Evolutionary conservation across 2,888 invertebrate genomes (phyloP).

Genomic region (Apamea crenata): DNA sequence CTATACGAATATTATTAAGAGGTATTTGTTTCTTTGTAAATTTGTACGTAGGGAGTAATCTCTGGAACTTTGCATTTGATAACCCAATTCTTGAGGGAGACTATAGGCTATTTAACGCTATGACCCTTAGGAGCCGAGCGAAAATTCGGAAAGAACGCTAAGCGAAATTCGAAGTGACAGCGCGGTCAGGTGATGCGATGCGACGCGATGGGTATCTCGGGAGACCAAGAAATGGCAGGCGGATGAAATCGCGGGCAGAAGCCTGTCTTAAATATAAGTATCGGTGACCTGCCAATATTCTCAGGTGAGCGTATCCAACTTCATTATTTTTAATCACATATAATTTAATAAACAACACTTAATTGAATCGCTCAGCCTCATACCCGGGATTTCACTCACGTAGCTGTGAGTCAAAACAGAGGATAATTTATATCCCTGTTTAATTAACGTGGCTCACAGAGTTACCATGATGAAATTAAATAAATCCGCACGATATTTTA

Average conservation of each 20-base stretch:
- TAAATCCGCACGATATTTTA: slow-evolving; percentile 45
- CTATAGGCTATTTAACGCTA: not conserved
- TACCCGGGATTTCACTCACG: slow-evolving; percentile 32
- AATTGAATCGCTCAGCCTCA: slow-evolving; percentile 29
- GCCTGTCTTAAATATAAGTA: not conserved
- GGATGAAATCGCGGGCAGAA: not conserved
- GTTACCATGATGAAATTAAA: slow-evolving; percentile 54
- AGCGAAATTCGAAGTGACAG: no score
- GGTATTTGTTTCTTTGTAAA: not conserved
- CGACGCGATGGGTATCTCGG: not conserved
- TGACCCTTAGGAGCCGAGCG: not conserved
- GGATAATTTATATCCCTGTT: slow-evolving; percentile 49
- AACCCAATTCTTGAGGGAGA: not conserved
- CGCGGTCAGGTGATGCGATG: no score
- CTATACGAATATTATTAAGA: not conserved
- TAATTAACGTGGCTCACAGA: slow-evolving; percentile 48
- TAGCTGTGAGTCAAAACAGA: slow-evolving; percentile 44
- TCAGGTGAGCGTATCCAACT: not conserved
- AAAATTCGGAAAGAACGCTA: not conserved
- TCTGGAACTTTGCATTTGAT: not conserved
- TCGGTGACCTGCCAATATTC: not conserved
- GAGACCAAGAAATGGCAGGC: not conserved
- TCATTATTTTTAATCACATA: not conserved
- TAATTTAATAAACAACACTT: slow-evolving; percentile 34
- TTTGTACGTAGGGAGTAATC: not conserved